phyloP scores from a whole-genome alignment of 1,140 invertebrate genomes.

The Temnothorax longispinosus region DNA sequence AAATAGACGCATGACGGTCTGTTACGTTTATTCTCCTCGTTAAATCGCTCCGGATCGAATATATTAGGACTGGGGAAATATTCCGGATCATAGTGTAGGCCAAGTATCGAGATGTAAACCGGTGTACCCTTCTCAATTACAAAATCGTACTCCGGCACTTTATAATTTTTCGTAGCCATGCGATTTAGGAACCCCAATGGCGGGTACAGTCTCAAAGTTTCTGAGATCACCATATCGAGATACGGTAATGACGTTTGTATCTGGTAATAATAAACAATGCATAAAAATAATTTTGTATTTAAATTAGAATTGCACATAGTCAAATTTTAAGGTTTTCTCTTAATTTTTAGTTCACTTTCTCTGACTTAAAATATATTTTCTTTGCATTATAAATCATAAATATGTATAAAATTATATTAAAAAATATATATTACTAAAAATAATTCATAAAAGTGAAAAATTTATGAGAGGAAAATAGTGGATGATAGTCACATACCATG shows the following conservation, averaged over 20 bases:
- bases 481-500: slow-evolving; percentile 70
- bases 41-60: slow-evolving; percentile 92
- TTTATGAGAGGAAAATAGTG: background rate
- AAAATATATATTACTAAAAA: background rate
- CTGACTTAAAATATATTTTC: background rate
- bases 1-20: slow-evolving; percentile 84
- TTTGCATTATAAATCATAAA: background rate
- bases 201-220: slow-evolving; percentile 86
- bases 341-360: background rate
- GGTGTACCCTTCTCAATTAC: slow-evolving; percentile 86
- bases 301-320: background rate
- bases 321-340: background rate
- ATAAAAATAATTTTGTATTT: background rate
- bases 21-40: slow-evolving; percentile 82
- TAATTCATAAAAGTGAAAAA: background rate
- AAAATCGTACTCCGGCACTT: slow-evolving; percentile 85
- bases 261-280: background rate
- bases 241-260: slow-evolving; percentile 67
- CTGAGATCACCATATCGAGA: slow-evolving; percentile 78
- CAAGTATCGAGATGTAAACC: slow-evolving; percentile 87
- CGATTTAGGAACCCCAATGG: slow-evolving; percentile 86
- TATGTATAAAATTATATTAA: background rate
- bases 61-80: slow-evolving; percentile 89
- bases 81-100: slow-evolving; percentile 88
- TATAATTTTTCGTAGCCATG: slow-evolving; percentile 78